These are phyloP conservation scores for Heliocidaris erythrogramma DNA, from an alignment of 35 echinoderm and acorn worm species.

Conservation along the genomic window DNA sequence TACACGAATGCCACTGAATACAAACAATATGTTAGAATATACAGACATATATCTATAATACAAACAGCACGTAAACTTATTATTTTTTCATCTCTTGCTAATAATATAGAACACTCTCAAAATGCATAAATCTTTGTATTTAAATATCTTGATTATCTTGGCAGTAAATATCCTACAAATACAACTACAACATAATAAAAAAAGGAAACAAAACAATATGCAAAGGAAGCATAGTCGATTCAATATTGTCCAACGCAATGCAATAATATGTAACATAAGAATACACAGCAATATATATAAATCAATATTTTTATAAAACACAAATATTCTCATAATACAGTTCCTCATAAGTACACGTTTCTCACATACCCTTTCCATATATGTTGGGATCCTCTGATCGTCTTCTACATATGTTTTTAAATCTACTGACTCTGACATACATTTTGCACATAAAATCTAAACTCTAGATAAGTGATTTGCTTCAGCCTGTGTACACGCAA, in stretches of 20 bases:
- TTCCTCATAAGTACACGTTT: neutral
- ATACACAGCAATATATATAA: constrained; percentile 43
- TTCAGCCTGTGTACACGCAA: neutral
- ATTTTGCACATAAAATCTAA: neutral
- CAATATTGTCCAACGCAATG: constrained; percentile 29
- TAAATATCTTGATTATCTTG: constrained; percentile 18
- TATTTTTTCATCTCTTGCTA: constrained; percentile 24
- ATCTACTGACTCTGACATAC: neutral
- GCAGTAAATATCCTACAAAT: constrained; percentile 32
- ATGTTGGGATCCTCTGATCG: neutral
- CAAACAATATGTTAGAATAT: neutral
- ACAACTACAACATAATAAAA: constrained; percentile 19
- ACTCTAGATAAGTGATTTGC: neutral
- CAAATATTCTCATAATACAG: neutral
- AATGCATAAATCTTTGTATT: constrained; percentile 36
- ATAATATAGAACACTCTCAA: constrained; percentile 33
- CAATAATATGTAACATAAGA: constrained; percentile 41
- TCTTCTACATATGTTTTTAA: neutral
- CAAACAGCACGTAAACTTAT: constrained; percentile 25
- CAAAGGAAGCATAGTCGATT: constrained; percentile 43
- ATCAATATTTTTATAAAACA: constrained; percentile 17
- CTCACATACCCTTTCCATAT: neutral
- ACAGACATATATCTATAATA: constrained; percentile 25
- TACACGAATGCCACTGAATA: neutral
- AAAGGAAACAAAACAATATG: neutral